These are phyloP conservation scores for Hypsopygia costalis DNA, from an alignment of 2,888 invertebrate genomes.

Conservation along the genomic window DNA sequence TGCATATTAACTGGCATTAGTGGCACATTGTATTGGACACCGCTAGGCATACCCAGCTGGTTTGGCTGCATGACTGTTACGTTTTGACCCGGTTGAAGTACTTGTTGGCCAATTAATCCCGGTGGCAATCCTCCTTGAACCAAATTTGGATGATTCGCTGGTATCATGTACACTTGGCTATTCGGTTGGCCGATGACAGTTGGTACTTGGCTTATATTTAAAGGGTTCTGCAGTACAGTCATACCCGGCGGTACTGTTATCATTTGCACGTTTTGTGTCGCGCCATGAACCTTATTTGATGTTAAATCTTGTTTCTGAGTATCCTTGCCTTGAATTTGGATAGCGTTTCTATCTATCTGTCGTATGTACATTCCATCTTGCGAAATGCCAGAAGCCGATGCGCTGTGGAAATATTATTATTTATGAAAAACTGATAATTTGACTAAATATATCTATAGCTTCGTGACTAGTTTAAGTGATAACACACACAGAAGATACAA, in stretches of 20 bases:
- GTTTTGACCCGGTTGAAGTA: conserved; percentile 63
- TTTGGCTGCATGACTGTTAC: conserved; percentile 73
- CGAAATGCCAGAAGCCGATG: conserved; percentile 50
- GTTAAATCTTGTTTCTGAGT: conserved; percentile 59
- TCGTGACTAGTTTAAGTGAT: too few species aligned
- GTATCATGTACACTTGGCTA: conserved; percentile 74
- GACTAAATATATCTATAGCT: neutral
- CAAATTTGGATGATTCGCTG: conserved; percentile 59
- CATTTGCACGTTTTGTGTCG: conserved; percentile 70
- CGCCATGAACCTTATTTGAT: conserved; percentile 53
- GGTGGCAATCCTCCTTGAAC: conserved; percentile 55
- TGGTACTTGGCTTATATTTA: conserved; percentile 65
- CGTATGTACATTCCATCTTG: conserved; percentile 71
- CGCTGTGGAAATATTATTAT: conserved; percentile 35
- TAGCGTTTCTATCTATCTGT: conserved; percentile 65
- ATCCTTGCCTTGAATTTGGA: conserved; percentile 69
- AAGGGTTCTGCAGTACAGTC: conserved; percentile 67
- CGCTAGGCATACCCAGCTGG: conserved; percentile 61
- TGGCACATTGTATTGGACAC: conserved; percentile 68
- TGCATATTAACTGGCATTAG: conserved; percentile 70
- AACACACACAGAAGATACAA: too few species aligned
- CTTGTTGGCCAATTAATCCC: conserved; percentile 59
- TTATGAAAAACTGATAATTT: neutral
- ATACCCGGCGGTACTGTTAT: conserved; percentile 71
- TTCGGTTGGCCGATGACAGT: conserved; percentile 62